Conservation (phyloP, 2,888 invertebrate genomes). For the Orthosia incerta region DNA sequence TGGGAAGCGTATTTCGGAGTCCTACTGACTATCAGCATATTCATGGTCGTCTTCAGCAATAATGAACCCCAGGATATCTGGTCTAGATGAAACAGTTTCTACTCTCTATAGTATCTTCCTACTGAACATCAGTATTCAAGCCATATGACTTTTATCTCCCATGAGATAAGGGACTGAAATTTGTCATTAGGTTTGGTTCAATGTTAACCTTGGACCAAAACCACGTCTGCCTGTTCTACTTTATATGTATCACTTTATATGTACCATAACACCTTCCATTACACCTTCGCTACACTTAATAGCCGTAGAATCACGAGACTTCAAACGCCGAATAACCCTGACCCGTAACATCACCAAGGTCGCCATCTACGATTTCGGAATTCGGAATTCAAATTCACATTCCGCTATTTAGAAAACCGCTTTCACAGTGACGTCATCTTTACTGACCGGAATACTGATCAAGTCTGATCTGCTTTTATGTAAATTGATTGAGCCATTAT, state of each 20-base stretch:
- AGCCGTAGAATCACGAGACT: slow-evolving; percentile 26
- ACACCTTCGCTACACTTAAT: slow-evolving; percentile 10
- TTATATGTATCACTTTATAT: not conserved
- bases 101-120: too few relatives aligned
- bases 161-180: too few relatives aligned
- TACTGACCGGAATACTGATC: slow-evolving; percentile 45
- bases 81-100: not conserved
- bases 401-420: slow-evolving; percentile 57
- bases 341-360: slow-evolving; percentile 50
- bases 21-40: not conserved
- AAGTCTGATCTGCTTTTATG: slow-evolving; percentile 25
- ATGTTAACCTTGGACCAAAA: not conserved
- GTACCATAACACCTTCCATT: slow-evolving; percentile 1
- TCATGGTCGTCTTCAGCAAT: too few relatives aligned
- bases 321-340: slow-evolving; percentile 26
- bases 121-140: not conserved
- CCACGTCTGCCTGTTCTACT: not conserved
- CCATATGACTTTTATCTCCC: too few relatives aligned
- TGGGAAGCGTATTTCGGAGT: not conserved
- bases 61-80: not conserved
- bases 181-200: not conserved
- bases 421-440: slow-evolving; percentile 49
- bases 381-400: slow-evolving; percentile 40
- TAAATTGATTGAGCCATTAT: slow-evolving; percentile 32
- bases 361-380: slow-evolving; percentile 31